A percentile compares a stretch with the other conserved stretches of the same genome.
Conservation (phyloP, 2,888 invertebrate species). For the Drosophila kanekoi region DNA sequence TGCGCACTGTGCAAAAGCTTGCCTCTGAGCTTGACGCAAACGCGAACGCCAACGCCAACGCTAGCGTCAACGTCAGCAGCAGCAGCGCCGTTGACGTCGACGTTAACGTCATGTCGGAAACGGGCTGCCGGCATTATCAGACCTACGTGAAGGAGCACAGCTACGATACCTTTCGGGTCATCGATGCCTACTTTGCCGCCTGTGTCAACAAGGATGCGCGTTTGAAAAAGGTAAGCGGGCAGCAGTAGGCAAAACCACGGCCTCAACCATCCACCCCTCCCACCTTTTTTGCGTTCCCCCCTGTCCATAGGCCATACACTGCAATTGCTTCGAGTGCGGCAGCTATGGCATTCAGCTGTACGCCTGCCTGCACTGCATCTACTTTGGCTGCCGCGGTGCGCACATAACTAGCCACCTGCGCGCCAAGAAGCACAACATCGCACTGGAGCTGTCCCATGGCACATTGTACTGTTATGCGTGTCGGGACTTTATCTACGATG, state of each 20-base stretch:
- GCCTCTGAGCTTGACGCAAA: constrained; percentile 52
- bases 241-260: not conserved
- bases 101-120: constrained; percentile 80
- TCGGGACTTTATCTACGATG: constrained; percentile 96
- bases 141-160: constrained; percentile 84
- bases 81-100: constrained; percentile 24
- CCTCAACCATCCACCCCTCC: not conserved
- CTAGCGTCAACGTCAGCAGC: constrained; percentile 43
- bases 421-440: constrained; percentile 92
- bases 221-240: constrained; percentile 90
- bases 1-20: constrained; percentile 68
- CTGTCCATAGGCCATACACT: constrained; percentile 89
- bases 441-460: constrained; percentile 95
- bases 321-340: constrained; percentile 93
- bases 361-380: constrained; percentile 95
- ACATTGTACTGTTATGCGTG: constrained; percentile 96
- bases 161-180: constrained; percentile 87
- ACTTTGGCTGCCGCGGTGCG: constrained; percentile 94
- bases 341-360: constrained; percentile 92
- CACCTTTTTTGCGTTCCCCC: not conserved
- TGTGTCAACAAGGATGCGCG: constrained; percentile 92
- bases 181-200: constrained; percentile 94
- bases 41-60: constrained; percentile 42
- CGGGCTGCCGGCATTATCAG: constrained; percentile 84
- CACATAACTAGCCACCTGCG: constrained; percentile 95